Base-by-base conservation (phyloP, 2,888 invertebrate species). In the Oegoconia quadripuncta region DNA sequence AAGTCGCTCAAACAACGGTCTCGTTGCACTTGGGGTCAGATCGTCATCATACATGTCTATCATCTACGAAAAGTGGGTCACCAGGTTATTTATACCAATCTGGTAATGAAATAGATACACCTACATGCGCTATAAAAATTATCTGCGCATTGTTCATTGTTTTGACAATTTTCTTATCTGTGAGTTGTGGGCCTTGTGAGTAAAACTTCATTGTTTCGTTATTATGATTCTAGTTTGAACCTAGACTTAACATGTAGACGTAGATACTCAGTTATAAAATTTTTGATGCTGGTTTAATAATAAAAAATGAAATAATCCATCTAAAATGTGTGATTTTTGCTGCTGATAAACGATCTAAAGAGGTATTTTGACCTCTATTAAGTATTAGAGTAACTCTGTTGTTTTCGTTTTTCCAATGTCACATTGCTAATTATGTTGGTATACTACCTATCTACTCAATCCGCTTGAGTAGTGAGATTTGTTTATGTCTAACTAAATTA, bases 361-460 rank as follows among this genome's bases (percentile, higher is more conserved):
- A 16, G 32, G 33, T 29, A 42, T 12, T 46, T 52, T 39, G 59
- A 49, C 69, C 61, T 67, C 55, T 61, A 59, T 52, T 43, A 18
- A 22, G n/a, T 14, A 16, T 31, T 36, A 14, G 28, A 43, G 44
- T 52, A 47, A 44, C 46, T 43, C 46, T 46, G 45, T 49, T 65
- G 58, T 66, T 67, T 64, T 47, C 36, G 52, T 52, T 43, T 53
- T 44, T 39, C 37, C 65, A 71, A 70, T 63, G 65, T 68, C 64
- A 65, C 57, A 58, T 13, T 7, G 12, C 34, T 25, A 16, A 25
- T 25, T 30, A 16, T 35, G 22, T 30, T n/a, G n/a, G n/a, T n/a
- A n/a, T n/a, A n/a, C n/a, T n/a, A n/a, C n/a, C n/a, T n/a, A n/a
- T n/a, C n/a, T n/a, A n/a, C n/a, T n/a, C n/a, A n/a, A n/a, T n/a